Percentiles rank a stretch among this genome's conserved stretches.
Conservation (phyloP, 1,140 invertebrate genomes). For the Polypedilum vanderplanki region DNA sequence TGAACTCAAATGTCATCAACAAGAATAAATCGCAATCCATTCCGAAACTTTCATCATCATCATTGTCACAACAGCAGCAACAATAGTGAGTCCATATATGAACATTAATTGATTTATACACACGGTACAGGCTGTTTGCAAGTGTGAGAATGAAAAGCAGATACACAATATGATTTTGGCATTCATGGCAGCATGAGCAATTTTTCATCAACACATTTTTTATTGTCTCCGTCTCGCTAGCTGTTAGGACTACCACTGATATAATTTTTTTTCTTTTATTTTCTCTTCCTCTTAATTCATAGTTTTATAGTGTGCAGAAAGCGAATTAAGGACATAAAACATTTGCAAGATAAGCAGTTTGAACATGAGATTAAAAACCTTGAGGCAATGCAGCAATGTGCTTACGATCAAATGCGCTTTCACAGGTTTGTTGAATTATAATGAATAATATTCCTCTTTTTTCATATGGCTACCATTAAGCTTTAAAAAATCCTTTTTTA, state of each 20-base stretch:
- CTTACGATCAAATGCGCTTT: constrained; percentile 29
- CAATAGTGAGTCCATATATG: no score
- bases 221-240: background rate
- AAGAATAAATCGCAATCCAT: no score
- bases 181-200: constrained; percentile 10
- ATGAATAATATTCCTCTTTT: no score
- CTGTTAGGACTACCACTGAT: background rate
- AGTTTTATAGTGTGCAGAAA: constrained; percentile 20
- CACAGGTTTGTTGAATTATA: background rate
- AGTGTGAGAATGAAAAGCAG: background rate
- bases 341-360: constrained; percentile 27
- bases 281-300: background rate
- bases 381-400: constrained; percentile 30
- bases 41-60: no score
- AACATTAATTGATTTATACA: background rate
- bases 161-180: background rate
- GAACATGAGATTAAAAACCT: constrained; percentile 24
- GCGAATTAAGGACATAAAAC: background rate
- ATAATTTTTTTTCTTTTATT: no score
- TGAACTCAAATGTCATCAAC: no score
- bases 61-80: no score
- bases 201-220: background rate
- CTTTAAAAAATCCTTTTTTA: no score
- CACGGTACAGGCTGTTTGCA: background rate
- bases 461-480: no score